Conservation (phyloP, 2,113 vertebrate genomes). For the Brevimyrus niger region DNA sequence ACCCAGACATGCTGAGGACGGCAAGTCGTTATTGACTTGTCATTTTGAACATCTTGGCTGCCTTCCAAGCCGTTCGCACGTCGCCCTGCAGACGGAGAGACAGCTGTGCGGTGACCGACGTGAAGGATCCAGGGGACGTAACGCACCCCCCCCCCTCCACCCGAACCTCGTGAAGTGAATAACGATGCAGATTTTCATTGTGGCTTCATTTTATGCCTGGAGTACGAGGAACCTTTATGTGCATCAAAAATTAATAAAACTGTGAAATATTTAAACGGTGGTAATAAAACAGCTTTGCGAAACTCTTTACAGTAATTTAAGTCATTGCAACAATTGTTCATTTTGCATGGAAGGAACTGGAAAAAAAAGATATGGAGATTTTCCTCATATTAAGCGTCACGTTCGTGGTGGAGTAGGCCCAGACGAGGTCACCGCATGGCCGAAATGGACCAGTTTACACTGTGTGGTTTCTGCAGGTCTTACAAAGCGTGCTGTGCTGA, state of each 20-base stretch:
- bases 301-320: background rate
- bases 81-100: background rate
- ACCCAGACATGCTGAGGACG: conserved; percentile 3
- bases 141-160: background rate
- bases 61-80: background rate
- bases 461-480: background rate
- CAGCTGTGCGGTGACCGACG: background rate
- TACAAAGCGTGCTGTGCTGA: background rate
- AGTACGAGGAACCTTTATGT: background rate
- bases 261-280: background rate
- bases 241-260: conserved; percentile 6
- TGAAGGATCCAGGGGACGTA: background rate
- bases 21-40: conserved; percentile 8
- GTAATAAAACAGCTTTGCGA: background rate
- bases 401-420: background rate
- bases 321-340: background rate
- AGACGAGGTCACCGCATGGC: background rate
- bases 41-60: conserved; percentile 1
- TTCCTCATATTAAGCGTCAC: background rate
- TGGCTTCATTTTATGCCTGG: background rate
- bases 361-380: background rate
- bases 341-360: background rate
- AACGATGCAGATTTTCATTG: background rate
- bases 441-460: background rate
- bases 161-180: background rate